phyloP scores from a whole-genome alignment of 2,113 vertebrate species.

The Callopanchax toddi region DNA sequence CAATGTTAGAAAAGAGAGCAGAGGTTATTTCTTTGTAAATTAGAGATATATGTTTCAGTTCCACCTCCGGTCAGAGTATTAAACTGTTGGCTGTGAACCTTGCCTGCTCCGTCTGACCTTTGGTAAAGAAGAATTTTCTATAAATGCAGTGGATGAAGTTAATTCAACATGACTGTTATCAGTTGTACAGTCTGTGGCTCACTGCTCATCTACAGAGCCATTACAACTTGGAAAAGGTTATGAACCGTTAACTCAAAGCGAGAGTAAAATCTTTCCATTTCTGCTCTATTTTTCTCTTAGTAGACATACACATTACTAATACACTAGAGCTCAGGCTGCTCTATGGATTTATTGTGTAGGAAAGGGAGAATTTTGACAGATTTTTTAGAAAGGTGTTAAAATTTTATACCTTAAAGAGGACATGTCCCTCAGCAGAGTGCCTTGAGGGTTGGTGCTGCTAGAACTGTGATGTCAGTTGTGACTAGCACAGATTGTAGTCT shows the following conservation, averaged over 20 bases:
- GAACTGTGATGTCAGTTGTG: not conserved
- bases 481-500: not conserved
- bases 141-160: slow-evolving; percentile 27
- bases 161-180: slow-evolving; percentile 28
- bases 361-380: not conserved
- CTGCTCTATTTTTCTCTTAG: not conserved
- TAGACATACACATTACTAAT: not conserved
- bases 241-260: not conserved
- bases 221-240: slow-evolving; percentile 12
- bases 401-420: not conserved
- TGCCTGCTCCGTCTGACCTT: slow-evolving; percentile 55
- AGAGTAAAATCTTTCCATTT: slow-evolving; percentile 1
- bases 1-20: slow-evolving; percentile 43
- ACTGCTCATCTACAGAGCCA: slow-evolving; percentile 10
- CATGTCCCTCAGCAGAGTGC: not conserved
- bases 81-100: not conserved
- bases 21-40: slow-evolving; percentile 62
- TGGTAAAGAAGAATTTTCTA: slow-evolving; percentile 28
- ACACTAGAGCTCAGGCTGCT: not conserved
- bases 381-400: not conserved
- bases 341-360: not conserved
- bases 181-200: slow-evolving; percentile 28
- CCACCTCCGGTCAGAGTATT: slow-evolving; percentile 23
- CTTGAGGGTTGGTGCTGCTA: not conserved
- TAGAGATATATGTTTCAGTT: slow-evolving; percentile 47